Conservation (phyloP, 2,888 invertebrate genomes). For the Monopis laevigella region DNA sequence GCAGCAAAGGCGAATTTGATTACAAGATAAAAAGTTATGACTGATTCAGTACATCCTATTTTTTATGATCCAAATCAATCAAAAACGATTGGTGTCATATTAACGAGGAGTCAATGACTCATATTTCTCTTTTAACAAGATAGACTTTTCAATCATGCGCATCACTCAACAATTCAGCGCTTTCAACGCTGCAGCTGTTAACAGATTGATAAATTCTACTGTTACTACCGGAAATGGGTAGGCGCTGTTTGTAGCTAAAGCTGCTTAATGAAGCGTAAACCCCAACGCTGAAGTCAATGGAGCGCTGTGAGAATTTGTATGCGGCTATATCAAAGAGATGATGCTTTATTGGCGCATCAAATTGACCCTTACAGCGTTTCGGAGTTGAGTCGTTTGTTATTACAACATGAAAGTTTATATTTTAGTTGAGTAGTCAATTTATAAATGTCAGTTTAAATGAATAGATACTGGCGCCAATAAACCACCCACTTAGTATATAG, state of each 20-base stretch:
- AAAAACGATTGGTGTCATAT: too few species aligned
- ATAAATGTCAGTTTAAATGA: too few species aligned
- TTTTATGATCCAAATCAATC: too few species aligned
- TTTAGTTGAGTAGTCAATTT: too few species aligned
- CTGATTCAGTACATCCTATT: too few species aligned
- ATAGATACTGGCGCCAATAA: too few species aligned
- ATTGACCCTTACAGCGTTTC: constrained; percentile 7
- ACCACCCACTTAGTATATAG: too few species aligned
- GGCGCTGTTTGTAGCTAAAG: constrained; percentile 37
- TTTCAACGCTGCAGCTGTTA: constrained; percentile 1
- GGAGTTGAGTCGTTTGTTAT: too few species aligned
- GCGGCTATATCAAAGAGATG: constrained; percentile 13
- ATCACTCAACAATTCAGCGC: not conserved
- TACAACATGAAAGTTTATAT: too few species aligned
- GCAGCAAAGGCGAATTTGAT: too few species aligned
- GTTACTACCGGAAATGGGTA: constrained; percentile 47
- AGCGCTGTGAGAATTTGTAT: constrained; percentile 38
- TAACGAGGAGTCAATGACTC: too few species aligned
- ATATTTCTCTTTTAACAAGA: not conserved
- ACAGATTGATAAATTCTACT: constrained; percentile 4
- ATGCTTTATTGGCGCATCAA: constrained; percentile 9
- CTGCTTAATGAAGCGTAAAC: constrained; percentile 43
- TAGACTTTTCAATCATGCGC: not conserved
- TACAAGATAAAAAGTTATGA: too few species aligned
- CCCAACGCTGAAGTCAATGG: constrained; percentile 33